Percentiles rank a stretch among this genome's conserved stretches.
Conservation (phyloP, 2,888 invertebrate species). For the Neoaliturus tenellus region DNA sequence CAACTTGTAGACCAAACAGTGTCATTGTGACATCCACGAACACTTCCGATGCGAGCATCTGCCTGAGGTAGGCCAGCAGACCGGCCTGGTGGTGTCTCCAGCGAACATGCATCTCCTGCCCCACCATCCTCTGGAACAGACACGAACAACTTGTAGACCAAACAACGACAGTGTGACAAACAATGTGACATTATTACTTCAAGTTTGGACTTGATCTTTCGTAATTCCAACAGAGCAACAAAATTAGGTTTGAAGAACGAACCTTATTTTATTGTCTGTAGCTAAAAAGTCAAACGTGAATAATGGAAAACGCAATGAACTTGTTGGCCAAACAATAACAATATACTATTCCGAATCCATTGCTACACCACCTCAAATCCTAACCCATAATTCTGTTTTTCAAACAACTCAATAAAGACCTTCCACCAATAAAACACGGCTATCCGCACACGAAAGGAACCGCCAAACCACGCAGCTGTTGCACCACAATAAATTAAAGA, state of each 20-base stretch:
- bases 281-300: no score
- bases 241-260: no score
- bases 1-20: no score
- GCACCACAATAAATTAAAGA: not conserved
- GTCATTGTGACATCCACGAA: slow-evolving; percentile 79
- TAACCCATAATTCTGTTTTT: no score
- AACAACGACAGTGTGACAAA: not conserved
- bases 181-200: no score
- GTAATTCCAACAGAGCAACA: no score
- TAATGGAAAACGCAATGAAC: no score
- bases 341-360: no score
- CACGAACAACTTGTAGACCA: not conserved
- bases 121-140: slow-evolving; percentile 49
- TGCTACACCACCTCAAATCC: no score
- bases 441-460: not conserved
- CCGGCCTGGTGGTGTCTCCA: slow-evolving; percentile 65
- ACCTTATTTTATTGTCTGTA: no score
- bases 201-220: no score
- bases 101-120: slow-evolving; percentile 63
- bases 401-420: not conserved
- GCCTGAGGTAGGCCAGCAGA: slow-evolving; percentile 65
- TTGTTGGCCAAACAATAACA: no score
- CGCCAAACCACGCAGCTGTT: slow-evolving; percentile 5
- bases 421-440: not conserved
- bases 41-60: slow-evolving; percentile 75